phyloP scores from a whole-genome alignment of 2,888 invertebrate species.

The Drosophila subsilvestris region DNA sequence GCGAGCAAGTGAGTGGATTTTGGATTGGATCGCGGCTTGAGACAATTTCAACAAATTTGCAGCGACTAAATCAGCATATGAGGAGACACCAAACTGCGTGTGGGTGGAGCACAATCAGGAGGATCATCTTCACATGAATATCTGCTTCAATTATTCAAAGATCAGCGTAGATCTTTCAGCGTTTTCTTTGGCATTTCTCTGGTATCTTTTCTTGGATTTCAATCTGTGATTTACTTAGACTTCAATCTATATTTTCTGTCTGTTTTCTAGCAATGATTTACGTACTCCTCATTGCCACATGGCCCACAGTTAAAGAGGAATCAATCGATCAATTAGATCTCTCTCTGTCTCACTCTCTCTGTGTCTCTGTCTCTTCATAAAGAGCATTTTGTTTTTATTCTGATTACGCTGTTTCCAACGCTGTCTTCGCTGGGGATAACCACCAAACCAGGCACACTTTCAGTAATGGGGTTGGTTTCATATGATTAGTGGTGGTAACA shows the following conservation, averaged over 20 bases:
- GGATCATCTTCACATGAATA: too few relatives aligned
- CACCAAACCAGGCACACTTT: conserved; percentile 79
- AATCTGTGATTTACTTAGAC: not conserved
- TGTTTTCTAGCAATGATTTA: not conserved
- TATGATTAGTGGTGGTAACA: conserved; percentile 78
- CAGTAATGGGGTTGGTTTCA: conserved; percentile 81
- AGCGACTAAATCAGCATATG: not conserved
- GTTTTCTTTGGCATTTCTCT: too few relatives aligned
- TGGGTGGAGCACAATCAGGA: too few relatives aligned
- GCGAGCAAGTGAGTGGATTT: conserved; percentile 66
- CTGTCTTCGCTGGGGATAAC: conserved; percentile 81
- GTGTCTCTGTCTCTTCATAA: conserved; percentile 32
- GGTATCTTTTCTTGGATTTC: not conserved
- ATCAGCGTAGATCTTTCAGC: not conserved
- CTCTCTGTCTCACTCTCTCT: conserved; percentile 47
- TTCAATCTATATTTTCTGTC: not conserved
- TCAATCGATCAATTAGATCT: conserved; percentile 44
- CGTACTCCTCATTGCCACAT: too few relatives aligned
- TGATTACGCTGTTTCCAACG: conserved; percentile 71
- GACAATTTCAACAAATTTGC: not conserved
- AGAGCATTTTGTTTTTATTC: conserved; percentile 29
- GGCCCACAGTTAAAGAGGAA: conserved; percentile 18
- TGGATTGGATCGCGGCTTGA: conserved; percentile 18
- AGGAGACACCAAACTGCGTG: too few relatives aligned
- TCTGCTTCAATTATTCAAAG: not conserved